Conservation (phyloP, 2,888 invertebrate genomes). For the Elysia crispata region DNA sequence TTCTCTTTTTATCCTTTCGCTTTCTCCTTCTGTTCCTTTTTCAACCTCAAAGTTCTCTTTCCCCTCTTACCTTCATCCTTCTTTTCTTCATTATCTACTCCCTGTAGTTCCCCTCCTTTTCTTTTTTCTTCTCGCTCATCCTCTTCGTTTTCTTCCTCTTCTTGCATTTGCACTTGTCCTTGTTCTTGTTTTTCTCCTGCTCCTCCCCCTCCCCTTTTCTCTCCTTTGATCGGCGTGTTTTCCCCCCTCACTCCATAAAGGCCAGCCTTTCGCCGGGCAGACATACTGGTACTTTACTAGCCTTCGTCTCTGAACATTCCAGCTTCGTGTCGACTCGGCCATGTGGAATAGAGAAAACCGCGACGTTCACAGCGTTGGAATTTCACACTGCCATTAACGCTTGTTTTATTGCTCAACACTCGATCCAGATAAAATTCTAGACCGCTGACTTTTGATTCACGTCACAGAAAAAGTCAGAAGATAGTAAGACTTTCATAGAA, state of each 20-base stretch:
- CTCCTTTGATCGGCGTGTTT: too few relatives aligned
- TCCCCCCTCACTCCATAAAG: not conserved
- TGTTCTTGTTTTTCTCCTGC: not conserved
- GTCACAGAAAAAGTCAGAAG: too few relatives aligned
- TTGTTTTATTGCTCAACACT: too few relatives aligned
- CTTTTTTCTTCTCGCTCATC: not conserved
- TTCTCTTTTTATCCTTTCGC: not conserved
- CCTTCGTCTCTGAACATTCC: too few relatives aligned
- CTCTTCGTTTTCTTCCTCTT: not conserved
- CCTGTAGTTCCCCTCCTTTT: too few relatives aligned
- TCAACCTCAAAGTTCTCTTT: not conserved
- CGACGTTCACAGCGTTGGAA: not conserved
- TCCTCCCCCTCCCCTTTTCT: not conserved
- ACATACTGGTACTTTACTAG: too few relatives aligned
- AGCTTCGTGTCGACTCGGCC: not conserved
- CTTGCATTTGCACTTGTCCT: constrained; percentile 12
- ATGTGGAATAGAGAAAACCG: not conserved
- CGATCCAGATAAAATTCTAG: too few relatives aligned
- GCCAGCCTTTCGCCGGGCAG: too few relatives aligned
- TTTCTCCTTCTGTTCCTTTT: too few relatives aligned
- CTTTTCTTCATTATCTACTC: not conserved
- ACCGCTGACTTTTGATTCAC: too few relatives aligned
- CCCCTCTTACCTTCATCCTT: not conserved
- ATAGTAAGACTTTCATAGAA: too few relatives aligned
- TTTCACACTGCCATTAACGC: too few relatives aligned